Evolutionary conservation across 2,797 vertebrate genomes (phyloP).

Genomic region (Coregonus suidteri): DNA sequence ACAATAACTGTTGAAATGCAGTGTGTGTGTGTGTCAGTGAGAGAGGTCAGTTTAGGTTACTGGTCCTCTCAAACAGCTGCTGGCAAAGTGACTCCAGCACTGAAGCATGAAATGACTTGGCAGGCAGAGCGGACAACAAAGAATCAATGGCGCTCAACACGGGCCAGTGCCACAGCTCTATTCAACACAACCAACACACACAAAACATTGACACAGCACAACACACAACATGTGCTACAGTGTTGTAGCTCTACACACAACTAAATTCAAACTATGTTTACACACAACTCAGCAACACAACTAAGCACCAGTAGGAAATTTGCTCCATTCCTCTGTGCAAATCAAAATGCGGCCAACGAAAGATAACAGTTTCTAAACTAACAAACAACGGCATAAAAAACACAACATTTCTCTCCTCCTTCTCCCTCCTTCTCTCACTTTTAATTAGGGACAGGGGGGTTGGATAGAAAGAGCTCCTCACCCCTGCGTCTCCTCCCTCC

Average conservation of each 20-base stretch:
- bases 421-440: conserved; percentile 60
- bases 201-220: neutral
- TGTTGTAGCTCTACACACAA: neutral
- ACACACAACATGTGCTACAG: neutral
- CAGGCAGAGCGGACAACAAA: conserved; percentile 64
- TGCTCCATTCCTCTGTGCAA: neutral
- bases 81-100: conserved; percentile 70
- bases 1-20: too few species aligned
- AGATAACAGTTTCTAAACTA: neutral
- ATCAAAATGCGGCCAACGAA: neutral
- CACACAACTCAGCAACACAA: neutral
- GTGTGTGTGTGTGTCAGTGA: too few species aligned
- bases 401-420: conserved; percentile 19
- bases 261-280: neutral
- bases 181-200: conserved; percentile 2
- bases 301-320: neutral
- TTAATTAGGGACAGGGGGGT: conserved; percentile 76
- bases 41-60: conserved; percentile 76
- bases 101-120: conserved; percentile 81
- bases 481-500: conserved; percentile 35
- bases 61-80: conserved; percentile 75
- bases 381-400: neutral
- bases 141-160: conserved; percentile 64
- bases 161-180: neutral
- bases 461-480: conserved; percentile 89